Base-by-base conservation (phyloP, 2,113 vertebrate species). In the Tychaedon coryphoeus region DNA sequence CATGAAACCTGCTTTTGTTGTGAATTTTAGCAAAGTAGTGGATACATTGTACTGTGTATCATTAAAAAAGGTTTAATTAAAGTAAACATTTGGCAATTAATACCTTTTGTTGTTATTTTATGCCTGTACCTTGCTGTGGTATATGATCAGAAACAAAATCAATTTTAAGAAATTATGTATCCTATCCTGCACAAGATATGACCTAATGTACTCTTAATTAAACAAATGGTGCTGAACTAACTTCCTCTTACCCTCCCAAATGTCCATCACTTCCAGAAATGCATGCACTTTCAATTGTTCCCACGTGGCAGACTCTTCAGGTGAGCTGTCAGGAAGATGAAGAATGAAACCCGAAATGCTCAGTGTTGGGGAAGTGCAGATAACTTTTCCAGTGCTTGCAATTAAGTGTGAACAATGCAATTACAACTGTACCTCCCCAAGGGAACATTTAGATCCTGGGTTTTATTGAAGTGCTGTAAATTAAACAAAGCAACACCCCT, bases 11-110 rank as follows among this genome's bases (percentile, higher is more conserved):
- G 62, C 91, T 87, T 96, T 94, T 83, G 73, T 66, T 73, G 90
- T 97, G 97, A 96, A 82, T 54, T 90, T 33, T 69, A 91, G 91
- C 77, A 45, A 76, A 91, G 53, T 93, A 97, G 85, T 89, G 74
- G 87, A 93, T 78, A 90, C 80, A 89, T 92, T 94, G 95, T 95
- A 96, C 57, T 83, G 86, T 88, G 89, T 87, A 92, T 88, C 75
- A 92, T 80, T 86, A 48, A 26, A 94, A 96, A 75, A 80, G 34
- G 38, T 88, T 94, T 91, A 75, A 80, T 96, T 95, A 93, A 95
- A 92, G 70, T 76, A 86, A 91, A 83, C 80, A 58, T 89, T 94
- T 96, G 96, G 65, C 91, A 95, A 89, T 87, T 26, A 43, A 65
- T 36, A 54, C 17, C 5, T 90, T 89, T 53, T 80, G 42, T 86